Evolutionary conservation across 2,113 vertebrate genomes (phyloP).

Genomic region (Tragelaphus buxtoni): DNA sequence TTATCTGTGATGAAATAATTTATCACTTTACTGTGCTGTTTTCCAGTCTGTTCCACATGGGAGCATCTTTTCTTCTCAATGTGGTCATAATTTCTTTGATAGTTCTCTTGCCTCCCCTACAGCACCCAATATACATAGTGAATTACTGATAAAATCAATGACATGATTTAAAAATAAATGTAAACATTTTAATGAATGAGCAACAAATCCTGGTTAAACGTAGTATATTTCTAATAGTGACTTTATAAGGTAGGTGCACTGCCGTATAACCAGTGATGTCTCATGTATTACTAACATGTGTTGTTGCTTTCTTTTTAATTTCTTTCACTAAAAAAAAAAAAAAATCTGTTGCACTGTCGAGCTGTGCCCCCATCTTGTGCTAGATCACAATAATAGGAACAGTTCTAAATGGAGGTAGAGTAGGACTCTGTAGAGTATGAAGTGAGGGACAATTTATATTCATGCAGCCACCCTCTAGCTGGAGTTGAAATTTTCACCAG

Average conservation of each 20-base stretch:
- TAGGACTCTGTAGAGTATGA: neutral
- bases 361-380: neutral
- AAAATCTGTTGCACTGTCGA: neutral
- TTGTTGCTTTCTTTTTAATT: slow-evolving; percentile 4
- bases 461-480: neutral
- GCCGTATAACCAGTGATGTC: neutral
- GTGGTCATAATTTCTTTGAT: neutral
- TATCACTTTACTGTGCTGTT: slow-evolving; percentile 17
- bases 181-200: neutral
- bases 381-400: neutral
- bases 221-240: neutral
- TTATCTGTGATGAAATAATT: neutral
- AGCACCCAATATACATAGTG: neutral
- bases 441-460: neutral
- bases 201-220: neutral
- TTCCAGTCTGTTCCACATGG: neutral
- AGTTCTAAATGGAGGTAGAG: neutral
- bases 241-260: neutral
- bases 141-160: neutral
- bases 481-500: neutral
- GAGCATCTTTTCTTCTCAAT: slow-evolving; percentile 1
- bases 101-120: neutral
- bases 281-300: neutral
- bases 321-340: neutral
- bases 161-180: neutral